Conservation (phyloP, 2,797 vertebrate genomes). For the Valencia hispanica region DNA sequence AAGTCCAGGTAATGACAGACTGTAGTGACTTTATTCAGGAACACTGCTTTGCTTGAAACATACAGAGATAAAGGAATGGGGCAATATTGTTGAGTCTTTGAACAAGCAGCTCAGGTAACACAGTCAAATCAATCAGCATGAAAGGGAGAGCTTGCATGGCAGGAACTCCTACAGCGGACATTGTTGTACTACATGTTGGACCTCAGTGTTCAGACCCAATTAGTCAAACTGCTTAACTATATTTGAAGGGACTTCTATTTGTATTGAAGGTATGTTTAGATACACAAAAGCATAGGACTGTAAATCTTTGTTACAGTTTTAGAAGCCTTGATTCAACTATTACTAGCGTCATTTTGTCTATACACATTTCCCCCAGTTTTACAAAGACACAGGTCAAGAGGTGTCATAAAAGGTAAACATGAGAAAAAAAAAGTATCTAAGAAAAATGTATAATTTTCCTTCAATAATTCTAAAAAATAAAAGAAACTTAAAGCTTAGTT, state of each 20-base stretch:
- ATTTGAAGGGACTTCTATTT: too few relatives aligned
- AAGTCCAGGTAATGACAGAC: neutral
- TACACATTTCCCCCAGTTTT: neutral
- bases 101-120: constrained; percentile 5
- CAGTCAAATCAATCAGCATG: neutral
- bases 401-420: neutral
- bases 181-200: neutral
- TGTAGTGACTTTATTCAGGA: constrained; percentile 7
- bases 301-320: neutral
- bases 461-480: neutral
- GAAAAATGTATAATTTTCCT: neutral
- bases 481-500: neutral
- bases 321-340: neutral
- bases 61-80: neutral
- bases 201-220: neutral
- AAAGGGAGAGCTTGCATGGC: neutral
- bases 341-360: neutral
- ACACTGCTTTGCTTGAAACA: constrained; percentile 1
- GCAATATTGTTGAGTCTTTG: constrained; percentile 6
- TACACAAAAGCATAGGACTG: neutral
- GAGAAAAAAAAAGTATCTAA: neutral
- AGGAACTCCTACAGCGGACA: neutral
- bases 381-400: neutral
- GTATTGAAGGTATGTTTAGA: neutral
- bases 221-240: neutral